Evolutionary conservation across 2,113 vertebrate species (phyloP).

Genomic region (Vicugna pacos): DNA sequence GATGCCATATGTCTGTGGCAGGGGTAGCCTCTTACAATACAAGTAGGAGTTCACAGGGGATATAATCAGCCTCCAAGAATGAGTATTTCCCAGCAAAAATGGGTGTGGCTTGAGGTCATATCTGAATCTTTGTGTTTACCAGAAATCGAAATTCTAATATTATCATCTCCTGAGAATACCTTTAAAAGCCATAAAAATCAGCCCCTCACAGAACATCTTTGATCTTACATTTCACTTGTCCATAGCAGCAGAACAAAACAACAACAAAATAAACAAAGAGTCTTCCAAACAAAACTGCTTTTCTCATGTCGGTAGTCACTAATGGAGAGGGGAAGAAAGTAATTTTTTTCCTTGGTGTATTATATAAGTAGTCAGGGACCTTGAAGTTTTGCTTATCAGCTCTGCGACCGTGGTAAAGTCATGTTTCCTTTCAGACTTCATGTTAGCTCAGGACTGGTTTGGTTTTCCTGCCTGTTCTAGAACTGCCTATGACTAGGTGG

Average conservation of each 20-base stretch:
- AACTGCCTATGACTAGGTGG: background rate
- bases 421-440: background rate
- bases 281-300: background rate
- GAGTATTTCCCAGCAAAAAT: background rate
- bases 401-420: background rate
- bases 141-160: background rate
- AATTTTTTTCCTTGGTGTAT: background rate
- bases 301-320: background rate
- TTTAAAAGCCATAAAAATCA: background rate
- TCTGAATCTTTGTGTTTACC: background rate
- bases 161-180: background rate
- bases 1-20: background rate
- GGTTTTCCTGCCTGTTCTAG: background rate
- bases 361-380: background rate
- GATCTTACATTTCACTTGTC: background rate
- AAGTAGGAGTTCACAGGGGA: background rate
- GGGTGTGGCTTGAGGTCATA: background rate
- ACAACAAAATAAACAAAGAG: background rate
- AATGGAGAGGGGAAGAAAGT: background rate
- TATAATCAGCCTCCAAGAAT: background rate
- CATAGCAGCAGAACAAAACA: slow-evolving; percentile 34
- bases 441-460: background rate
- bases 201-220: background rate
- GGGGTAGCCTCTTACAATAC: background rate
- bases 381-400: background rate